Evolutionary conservation across 2,113 vertebrate species (phyloP), one percentile per base, ranked within the genome.

Genomic region (Prochilodus magdalenae): DNA sequence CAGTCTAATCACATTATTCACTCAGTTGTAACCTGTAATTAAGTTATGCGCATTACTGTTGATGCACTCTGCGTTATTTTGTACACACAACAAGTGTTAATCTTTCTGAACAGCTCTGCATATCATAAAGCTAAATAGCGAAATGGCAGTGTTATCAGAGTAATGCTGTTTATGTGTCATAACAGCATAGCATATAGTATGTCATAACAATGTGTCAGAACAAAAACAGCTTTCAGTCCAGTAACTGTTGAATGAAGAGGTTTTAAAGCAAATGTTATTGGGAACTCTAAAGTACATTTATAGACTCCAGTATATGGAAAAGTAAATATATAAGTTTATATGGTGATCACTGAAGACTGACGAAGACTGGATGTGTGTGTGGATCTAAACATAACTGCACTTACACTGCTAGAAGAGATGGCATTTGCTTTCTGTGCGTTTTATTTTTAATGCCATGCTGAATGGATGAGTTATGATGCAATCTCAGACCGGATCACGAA

Each of bases 401-500:
- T 65, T 65, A 36, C 30, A 36, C 20, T 33, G 63, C 63, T 55
- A 16, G 1, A 55, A 20, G 2, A 33, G 29, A 22, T 67, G 20
- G 30, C 65, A n/a, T 70, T 20, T 27, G 47, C 12, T 22, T 22
- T 55, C 5, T 0, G 1, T 60, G 57, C 57, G 2, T 60, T 60
- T 51, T 74, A 74, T 75, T 59, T 22, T 75, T 26, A 55, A 59
- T 75, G 20, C 10, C 3, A 33, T 8, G 55, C 53, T 30, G 26
- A 44, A 24, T 29, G 33, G 27, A 59, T 30, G 29, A 75, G 73
- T 57, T 74, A 53, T 36, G 65, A 67, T 57, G 44, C 55, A 73
- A 16, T 81, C 59, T 81, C 57, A 12, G 59, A 51, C 20, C 20
- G 40, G 70, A 65, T 81, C 59, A 33, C 29, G 16, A 81, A 65